These are phyloP conservation scores for Furcula furcula DNA, from an alignment of 2,888 invertebrate genomes.

Conservation along the genomic window DNA sequence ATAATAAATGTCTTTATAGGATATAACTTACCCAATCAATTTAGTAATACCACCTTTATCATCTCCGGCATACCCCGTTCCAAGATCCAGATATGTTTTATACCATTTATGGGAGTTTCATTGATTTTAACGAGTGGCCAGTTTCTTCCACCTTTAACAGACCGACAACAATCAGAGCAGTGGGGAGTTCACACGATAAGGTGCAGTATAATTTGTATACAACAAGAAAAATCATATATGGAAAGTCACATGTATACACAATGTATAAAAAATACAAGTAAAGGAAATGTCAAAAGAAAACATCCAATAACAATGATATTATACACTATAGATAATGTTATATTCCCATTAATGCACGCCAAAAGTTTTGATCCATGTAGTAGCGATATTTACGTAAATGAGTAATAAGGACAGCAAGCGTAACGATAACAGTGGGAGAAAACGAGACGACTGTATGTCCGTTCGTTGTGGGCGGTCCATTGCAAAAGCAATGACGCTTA, in stretches of 20 bases:
- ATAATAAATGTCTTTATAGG: not conserved
- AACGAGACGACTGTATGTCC: too few relatives aligned
- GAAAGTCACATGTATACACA: constrained; percentile 20
- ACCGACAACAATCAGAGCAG: constrained; percentile 66
- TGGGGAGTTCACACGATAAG: constrained; percentile 57
- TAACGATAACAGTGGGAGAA: too few relatives aligned
- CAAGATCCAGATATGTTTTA: constrained; percentile 33
- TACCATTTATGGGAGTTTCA: constrained; percentile 41
- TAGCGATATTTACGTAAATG: too few relatives aligned
- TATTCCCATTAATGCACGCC: too few relatives aligned
- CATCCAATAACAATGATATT: constrained; percentile 28
- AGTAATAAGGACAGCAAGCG: too few relatives aligned
- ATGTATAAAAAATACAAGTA: constrained; percentile 27
- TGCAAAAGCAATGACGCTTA: too few relatives aligned
- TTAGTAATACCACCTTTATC: constrained; percentile 42
- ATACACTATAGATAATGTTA: too few relatives aligned
- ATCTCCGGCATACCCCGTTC: constrained; percentile 24
- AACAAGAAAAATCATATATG: constrained; percentile 34
- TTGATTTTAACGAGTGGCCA: constrained; percentile 40
- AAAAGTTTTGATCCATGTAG: too few relatives aligned
- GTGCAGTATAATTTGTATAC: constrained; percentile 40
- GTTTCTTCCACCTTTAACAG: constrained; percentile 72
- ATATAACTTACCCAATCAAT: constrained; percentile 43
- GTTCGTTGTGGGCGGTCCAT: too few relatives aligned
- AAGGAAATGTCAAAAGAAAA: constrained; percentile 20